Conservation (phyloP, 2,797 vertebrate genomes). For the Oryzias dopingdopingensis region DNA sequence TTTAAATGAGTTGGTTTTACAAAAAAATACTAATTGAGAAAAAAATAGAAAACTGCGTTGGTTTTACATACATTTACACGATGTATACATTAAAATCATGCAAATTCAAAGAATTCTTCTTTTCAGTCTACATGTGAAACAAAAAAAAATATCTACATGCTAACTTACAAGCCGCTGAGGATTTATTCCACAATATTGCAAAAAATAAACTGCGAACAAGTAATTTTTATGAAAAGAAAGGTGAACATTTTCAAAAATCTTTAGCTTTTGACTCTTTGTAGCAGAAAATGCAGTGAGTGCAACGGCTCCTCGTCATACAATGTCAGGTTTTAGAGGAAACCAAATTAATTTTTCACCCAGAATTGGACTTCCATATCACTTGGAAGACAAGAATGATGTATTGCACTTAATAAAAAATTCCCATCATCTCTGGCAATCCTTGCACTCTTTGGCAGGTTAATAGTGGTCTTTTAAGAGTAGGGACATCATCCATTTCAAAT, state of each 20-base stretch:
- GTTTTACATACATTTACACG: no score
- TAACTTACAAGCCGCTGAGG: not conserved
- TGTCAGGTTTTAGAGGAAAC: constrained; percentile 73
- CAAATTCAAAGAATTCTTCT: no score
- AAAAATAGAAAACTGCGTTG: no score
- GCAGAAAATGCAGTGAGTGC: constrained; percentile 45
- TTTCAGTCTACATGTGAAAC: not conserved
- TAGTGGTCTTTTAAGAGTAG: constrained; percentile 63
- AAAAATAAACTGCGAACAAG: constrained; percentile 12
- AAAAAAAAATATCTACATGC: not conserved
- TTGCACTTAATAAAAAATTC: constrained; percentile 80
- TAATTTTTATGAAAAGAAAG: not conserved
- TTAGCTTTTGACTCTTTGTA: constrained; percentile 38
- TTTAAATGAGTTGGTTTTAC: no score
- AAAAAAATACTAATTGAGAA: no score
- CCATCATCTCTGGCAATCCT: constrained; percentile 69
- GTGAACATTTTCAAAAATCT: constrained; percentile 15
- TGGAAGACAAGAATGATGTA: constrained; percentile 77
- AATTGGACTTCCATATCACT: constrained; percentile 66
- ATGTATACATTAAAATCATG: no score
- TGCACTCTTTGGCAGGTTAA: constrained; percentile 67
- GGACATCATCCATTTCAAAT: constrained; percentile 62
- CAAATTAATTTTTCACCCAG: constrained; percentile 75
- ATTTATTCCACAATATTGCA: not conserved
- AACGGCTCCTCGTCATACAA: constrained; percentile 67